Conservation (phyloP, 2,797 vertebrate genomes). For the Zalophus californianus region DNA sequence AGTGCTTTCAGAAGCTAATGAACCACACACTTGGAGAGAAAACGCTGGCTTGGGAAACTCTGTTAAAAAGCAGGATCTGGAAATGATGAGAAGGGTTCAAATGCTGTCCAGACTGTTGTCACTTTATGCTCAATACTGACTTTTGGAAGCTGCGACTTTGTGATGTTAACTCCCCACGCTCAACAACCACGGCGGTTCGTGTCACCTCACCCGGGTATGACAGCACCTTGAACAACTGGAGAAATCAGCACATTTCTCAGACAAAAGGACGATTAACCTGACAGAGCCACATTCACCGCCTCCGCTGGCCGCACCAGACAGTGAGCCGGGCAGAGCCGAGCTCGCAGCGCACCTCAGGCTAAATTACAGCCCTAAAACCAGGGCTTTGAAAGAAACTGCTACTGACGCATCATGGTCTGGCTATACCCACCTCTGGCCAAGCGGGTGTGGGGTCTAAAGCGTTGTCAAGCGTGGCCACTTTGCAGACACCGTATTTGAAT, state of each 20-base stretch:
- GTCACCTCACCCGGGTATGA: constrained; percentile 65
- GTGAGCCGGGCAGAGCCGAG: constrained; percentile 76
- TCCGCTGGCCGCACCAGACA: neutral
- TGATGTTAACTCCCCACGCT: constrained; percentile 48
- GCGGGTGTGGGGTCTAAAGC: constrained; percentile 37
- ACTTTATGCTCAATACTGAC: neutral
- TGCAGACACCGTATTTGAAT: constrained; percentile 62
- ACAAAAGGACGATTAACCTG: constrained; percentile 66
- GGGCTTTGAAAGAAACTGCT: constrained; percentile 61
- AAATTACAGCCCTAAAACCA: constrained; percentile 69
- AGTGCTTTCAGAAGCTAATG: neutral
- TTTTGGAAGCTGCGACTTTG: constrained; percentile 73
- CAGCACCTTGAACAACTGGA: constrained; percentile 45
- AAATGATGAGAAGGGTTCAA: neutral
- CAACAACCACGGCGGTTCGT: constrained; percentile 58
- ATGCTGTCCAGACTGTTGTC: neutral
- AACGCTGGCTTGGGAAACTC: constrained; percentile 23
- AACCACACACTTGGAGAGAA: neutral
- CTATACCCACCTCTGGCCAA: constrained; percentile 47
- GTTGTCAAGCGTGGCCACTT: constrained; percentile 57
- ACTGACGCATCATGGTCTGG: neutral
- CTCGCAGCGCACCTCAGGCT: constrained; percentile 60
- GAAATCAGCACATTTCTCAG: constrained; percentile 78
- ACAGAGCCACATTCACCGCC: neutral
- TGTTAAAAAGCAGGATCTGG: neutral